Evolutionary conservation across 2,113 vertebrate species (phyloP).

Genomic region (Sinocyclocheilus anophthalmus): DNA sequence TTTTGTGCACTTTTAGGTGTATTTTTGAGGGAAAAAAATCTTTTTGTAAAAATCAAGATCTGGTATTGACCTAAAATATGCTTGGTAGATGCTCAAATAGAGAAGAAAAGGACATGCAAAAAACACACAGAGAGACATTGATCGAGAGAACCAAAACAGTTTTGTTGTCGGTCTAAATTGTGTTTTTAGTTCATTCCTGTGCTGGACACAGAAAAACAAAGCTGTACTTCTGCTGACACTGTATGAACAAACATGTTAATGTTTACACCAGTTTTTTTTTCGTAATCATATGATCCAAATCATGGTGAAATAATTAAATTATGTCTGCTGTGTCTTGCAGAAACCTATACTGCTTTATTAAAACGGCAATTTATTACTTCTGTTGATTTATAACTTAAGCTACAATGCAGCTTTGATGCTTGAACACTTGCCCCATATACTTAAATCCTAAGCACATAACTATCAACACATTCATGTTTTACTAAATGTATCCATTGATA

Average conservation of each 20-base stretch:
- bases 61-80: background rate
- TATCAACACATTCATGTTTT: background rate
- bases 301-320: background rate
- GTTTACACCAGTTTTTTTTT: background rate
- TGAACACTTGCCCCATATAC: background rate
- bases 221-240: background rate
- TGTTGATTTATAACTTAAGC: background rate
- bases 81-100: background rate
- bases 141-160: background rate
- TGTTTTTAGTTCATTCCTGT: constrained; percentile 50
- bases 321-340: background rate
- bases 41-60: background rate
- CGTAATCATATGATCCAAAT: background rate
- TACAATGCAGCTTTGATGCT: background rate
- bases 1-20: background rate
- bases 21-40: background rate
- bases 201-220: constrained; percentile 60
- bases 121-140: background rate
- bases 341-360: background rate
- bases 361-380: background rate
- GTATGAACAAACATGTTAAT: background rate
- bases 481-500: background rate
- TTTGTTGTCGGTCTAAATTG: background rate
- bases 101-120: background rate
- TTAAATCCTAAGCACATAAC: background rate